Evolutionary conservation across 2,888 invertebrate genomes (phyloP), one percentile per base, ranked within the genome.

Genomic region (Unio delphinus): DNA sequence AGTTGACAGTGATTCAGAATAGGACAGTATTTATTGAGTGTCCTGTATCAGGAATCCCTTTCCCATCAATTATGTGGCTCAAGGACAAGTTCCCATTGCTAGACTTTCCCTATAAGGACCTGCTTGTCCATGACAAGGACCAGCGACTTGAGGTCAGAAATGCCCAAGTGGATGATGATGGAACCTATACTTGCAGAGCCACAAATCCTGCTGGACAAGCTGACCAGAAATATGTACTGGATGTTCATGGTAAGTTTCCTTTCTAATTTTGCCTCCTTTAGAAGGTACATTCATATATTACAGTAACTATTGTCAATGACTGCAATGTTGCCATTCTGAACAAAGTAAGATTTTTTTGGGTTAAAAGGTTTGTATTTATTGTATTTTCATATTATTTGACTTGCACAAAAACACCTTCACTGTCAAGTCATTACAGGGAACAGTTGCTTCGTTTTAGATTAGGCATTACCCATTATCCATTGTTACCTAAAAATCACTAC

Each of bases 201-300:
- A 84, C 83, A 34, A 92, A 91, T 79, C 90, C 89, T 55, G 91
- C 91, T 17, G 91, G 91, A 3, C 81, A 84, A 63, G 88, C 91
- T 17, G 74, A 82, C 61, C 74, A 80, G 59, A 75, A 75, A 7
- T 86, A 82, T 66, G 72, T 74, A 7, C 75, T 89, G 6, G 61
- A 82, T 64, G 88, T 89, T 18, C 78, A 81, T 62, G 86, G 89
- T 89, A 67, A 71, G 80, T 61, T 59, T 20, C n/a, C 20, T 45
- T 45, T 15, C 15, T 15, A 2, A 15, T 45, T 15, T 45, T 34
- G 34, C 34, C n/a, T 56, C 28, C 23, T 34, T 34, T 34, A 34
- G 15, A 11, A 45, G 45, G n/a, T 18, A 34, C 4, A n/a, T 66
- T 66, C 18, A 26, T 20, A 60, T 26, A 23, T 28, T 28, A 60